Conservation (phyloP, 1,140 invertebrate genomes). For the Schmidtea mediterranea region DNA sequence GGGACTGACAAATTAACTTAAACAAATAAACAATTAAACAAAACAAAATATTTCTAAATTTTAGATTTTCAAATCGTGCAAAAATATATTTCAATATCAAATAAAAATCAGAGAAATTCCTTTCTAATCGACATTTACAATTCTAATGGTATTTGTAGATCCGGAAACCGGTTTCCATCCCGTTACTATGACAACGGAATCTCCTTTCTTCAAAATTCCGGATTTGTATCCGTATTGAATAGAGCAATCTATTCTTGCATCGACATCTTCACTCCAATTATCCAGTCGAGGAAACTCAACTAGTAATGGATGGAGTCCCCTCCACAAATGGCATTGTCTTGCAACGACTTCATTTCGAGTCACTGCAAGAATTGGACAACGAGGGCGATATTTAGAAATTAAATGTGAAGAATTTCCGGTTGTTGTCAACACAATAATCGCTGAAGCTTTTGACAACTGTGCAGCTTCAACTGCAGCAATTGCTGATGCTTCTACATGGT, state of each 20-base stretch:
- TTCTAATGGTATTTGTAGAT: constrained; percentile 77
- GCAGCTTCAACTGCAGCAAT: constrained; percentile 86
- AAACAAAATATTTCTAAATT: no score
- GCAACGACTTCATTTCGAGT: constrained; percentile 61
- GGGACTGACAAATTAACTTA: no score
- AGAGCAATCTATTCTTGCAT: constrained; percentile 46
- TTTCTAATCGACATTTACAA: constrained; percentile 43
- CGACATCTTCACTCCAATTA: constrained; percentile 8
- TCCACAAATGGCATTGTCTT: constrained; percentile 65
- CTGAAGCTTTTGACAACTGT: constrained; percentile 58
- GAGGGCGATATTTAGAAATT: constrained; percentile 70
- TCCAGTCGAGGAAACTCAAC: neutral
- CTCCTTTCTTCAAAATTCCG: constrained; percentile 54
- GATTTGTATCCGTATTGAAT: constrained; percentile 55
- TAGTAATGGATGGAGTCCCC: constrained; percentile 61
- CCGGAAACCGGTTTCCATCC: constrained; percentile 75
- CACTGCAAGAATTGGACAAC: constrained; percentile 82
- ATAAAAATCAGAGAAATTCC: neutral
- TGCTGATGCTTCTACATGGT: constrained; percentile 64
- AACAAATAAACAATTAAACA: no score
- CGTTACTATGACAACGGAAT: constrained; percentile 69
- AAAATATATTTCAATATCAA: no score
- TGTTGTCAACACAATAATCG: constrained; percentile 78
- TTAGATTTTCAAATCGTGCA: no score
- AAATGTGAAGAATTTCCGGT: constrained; percentile 58